A percentile compares a stretch with the other conserved stretches of the same genome.
These are phyloP conservation scores for Betta splendens DNA, from an alignment of 2,797 vertebrate genomes.

Conservation along the genomic window DNA sequence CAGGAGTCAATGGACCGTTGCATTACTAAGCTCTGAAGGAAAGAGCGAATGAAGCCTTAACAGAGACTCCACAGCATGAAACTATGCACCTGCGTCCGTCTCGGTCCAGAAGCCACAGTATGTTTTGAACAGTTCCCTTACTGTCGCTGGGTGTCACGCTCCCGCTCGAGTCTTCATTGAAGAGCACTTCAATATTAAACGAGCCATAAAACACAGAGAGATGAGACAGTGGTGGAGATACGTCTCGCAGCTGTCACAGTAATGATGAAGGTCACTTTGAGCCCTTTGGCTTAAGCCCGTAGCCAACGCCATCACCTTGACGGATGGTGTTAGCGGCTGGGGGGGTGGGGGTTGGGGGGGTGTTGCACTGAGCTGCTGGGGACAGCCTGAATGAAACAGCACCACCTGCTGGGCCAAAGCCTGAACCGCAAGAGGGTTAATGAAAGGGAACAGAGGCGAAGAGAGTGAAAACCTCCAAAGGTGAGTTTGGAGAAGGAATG, in stretches of 20 bases:
- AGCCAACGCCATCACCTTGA: slow-evolving; percentile 24
- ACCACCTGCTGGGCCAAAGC: slow-evolving; percentile 28
- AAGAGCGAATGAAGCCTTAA: slow-evolving; percentile 40
- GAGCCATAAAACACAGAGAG: slow-evolving; percentile 51
- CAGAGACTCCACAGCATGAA: slow-evolving; percentile 16
- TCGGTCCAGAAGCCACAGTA: slow-evolving; percentile 15
- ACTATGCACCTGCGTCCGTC: slow-evolving; percentile 8
- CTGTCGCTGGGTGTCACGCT: slow-evolving; percentile 16
- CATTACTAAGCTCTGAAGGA: slow-evolving; percentile 55
- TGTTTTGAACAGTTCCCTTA: slow-evolving; percentile 26
- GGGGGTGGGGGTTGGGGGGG: too few species aligned
- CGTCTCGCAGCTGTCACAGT: slow-evolving; percentile 42
- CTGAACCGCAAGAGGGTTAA: neutral
- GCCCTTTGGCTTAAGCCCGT: slow-evolving; percentile 53
- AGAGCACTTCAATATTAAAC: slow-evolving; percentile 60
- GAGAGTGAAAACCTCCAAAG: neutral
- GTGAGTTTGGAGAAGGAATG: slow-evolving; percentile 1
- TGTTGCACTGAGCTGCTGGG: slow-evolving; percentile 26
- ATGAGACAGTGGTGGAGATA: slow-evolving; percentile 20
- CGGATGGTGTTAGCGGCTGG: slow-evolving; percentile 28
- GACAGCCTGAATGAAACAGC: slow-evolving; percentile 35
- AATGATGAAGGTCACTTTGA: slow-evolving; percentile 69
- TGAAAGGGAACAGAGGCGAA: neutral
- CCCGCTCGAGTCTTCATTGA: slow-evolving; percentile 16
- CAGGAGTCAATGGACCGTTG: slow-evolving; percentile 49